A percentile compares a stretch with the other conserved stretches of the same genome.
Conservation (phyloP, 2,113 vertebrate species). For the Phoenicopterus ruber region DNA sequence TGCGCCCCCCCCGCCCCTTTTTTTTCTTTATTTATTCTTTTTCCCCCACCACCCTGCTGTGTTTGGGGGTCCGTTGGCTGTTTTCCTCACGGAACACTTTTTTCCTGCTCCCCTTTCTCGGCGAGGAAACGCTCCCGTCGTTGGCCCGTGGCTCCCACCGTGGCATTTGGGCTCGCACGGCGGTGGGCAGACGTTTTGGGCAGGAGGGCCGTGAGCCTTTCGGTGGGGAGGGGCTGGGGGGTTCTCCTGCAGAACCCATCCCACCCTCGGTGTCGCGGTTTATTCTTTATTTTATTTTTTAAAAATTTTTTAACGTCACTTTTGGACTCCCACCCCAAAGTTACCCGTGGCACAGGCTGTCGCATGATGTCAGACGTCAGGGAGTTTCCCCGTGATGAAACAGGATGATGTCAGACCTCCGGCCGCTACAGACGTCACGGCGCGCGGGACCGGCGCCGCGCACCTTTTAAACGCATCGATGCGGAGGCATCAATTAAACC, state of each 20-base stretch:
- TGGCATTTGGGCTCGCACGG: accelerated
- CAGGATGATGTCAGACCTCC: slow-evolving; percentile 21
- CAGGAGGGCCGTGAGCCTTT: background rate
- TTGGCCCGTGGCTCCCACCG: too few species aligned
- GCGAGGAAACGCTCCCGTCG: background rate
- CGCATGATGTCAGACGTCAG: background rate
- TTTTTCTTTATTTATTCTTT: too few species aligned
- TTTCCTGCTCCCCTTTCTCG: background rate
- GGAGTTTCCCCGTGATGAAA: slow-evolving; percentile 12
- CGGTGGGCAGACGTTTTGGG: background rate
- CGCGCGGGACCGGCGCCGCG: background rate
- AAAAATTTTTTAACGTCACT: background rate
- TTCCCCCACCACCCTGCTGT: background rate
- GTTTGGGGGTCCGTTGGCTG: background rate
- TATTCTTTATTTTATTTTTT: too few species aligned
- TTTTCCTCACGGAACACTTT: accelerated
- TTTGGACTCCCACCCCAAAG: background rate
- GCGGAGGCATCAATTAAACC: slow-evolving; percentile 38
- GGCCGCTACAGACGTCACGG: slow-evolving; percentile 35
- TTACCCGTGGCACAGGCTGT: background rate
- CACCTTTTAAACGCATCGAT: slow-evolving; percentile 28
- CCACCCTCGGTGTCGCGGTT: too few species aligned
- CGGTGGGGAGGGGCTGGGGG: background rate
- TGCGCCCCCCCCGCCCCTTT: accelerated
- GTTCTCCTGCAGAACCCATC: background rate